Base-by-base conservation (phyloP, 2,888 invertebrate genomes). In the Drosophila prolongata region DNA sequence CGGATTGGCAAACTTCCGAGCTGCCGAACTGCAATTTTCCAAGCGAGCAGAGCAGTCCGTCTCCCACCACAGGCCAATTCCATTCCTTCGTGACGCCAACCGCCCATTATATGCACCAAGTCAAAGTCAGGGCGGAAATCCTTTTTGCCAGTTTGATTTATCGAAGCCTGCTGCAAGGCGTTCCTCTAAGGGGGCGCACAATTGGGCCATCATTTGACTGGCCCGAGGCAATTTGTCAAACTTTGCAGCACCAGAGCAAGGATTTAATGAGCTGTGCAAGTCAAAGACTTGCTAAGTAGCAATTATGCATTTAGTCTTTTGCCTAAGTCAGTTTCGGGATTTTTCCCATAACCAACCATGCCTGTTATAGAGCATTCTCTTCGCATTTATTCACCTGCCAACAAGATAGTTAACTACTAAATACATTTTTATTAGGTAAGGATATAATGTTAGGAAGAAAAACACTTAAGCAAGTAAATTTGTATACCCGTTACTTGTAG, bases 21-120 rank as follows among this genome's bases (percentile, higher is more conserved):
- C 75, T 66, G 72, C 55, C 72, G 66, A 72, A 58, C 53, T 74
- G 65, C 75, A 76, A 75, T 70, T 78, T 75, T 55, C 65, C 72
- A 69, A 61, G 49, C 27, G 69, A 30, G 10, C 35, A 11, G 19
- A 35, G 10, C 35, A 40, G 47, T 11, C 11, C 49, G 27, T 13
- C 34, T 27, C n/a, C 42, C 27, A n/a, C n/a, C 49, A 27, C 64
- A 56, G 56, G 10, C 34, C 34, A 49, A 49, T 49, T 53, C 38
- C 14, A 49, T 35, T 38, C 19, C 40, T 40, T 56, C 46, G 64
- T 19, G 42, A 16, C 38, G 65, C 60, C 49, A 64, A 49, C 35
- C 54, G 24, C 54, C 74, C 72, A 72, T 72, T 73, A 72, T 73
- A 55, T 72, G 74, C 57, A 65, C 64, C 60, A 58, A 59, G 42